Conservation (phyloP, 2,888 invertebrate genomes). For the Ectemnius cavifrons region DNA sequence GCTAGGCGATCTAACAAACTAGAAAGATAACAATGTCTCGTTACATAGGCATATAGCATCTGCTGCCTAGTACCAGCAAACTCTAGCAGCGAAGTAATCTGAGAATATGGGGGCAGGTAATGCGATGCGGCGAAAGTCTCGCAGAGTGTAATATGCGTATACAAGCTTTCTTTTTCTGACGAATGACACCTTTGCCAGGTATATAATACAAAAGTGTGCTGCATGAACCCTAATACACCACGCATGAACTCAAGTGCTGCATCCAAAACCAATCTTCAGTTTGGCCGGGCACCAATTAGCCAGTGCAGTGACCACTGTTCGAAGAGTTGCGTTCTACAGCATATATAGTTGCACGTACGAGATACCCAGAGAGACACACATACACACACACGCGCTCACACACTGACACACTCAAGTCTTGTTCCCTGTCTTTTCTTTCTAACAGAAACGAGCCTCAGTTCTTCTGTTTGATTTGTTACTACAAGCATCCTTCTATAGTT, state of each 20-base stretch:
- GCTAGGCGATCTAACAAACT: background rate
- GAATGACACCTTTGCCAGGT: slow-evolving; percentile 30
- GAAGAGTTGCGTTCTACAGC: slow-evolving; percentile 4
- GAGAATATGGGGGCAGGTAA: slow-evolving; percentile 37
- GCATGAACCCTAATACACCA: slow-evolving; percentile 58
- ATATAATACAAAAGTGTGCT: slow-evolving; percentile 41
- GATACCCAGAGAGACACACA: background rate
- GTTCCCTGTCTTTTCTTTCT: slow-evolving; percentile 8
- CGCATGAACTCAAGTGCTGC: slow-evolving; percentile 56
- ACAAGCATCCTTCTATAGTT: slow-evolving; percentile 51
- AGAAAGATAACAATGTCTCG: background rate
- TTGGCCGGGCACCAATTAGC: slow-evolving; percentile 9
- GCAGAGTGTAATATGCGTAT: slow-evolving; percentile 19
- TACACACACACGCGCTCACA: slow-evolving; percentile 13
- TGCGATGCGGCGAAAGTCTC: slow-evolving; percentile 1
- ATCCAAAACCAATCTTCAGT: slow-evolving; percentile 40
- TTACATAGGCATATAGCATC: background rate
- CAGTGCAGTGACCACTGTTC: slow-evolving; percentile 32
- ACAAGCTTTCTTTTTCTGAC: slow-evolving; percentile 75
- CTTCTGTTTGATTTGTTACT: slow-evolving; percentile 37
- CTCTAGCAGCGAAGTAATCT: background rate
- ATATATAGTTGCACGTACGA: slow-evolving; percentile 6
- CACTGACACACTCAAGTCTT: slow-evolving; percentile 28
- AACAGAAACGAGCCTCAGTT: slow-evolving; percentile 35
- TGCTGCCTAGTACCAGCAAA: no score